phyloP scores from a whole-genome alignment of 2,888 invertebrate genomes.

The Lasioglossum vierecki region DNA sequence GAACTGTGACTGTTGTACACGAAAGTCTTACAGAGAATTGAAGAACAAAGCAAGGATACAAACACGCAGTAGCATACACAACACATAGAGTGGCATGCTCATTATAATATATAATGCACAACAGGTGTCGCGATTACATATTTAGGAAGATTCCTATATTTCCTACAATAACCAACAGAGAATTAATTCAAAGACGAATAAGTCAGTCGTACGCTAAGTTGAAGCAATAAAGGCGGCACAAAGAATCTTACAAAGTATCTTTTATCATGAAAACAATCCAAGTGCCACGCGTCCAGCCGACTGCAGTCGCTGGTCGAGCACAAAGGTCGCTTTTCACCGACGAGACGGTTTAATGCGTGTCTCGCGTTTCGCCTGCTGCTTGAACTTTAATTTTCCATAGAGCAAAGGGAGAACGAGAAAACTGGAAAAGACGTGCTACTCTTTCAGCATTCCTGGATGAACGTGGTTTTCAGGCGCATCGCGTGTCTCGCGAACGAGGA shows the following conservation, averaged over 20 bases:
- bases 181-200: not conserved
- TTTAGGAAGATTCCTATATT: too few relatives aligned
- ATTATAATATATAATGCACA: too few relatives aligned
- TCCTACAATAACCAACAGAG: not conserved
- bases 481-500: conserved; percentile 64
- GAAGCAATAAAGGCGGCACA: not conserved
- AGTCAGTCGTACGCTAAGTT: not conserved
- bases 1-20: too few relatives aligned
- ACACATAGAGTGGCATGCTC: too few relatives aligned
- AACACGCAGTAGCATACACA: too few relatives aligned
- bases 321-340: not conserved
- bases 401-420: not conserved
- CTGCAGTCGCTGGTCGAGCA: not conserved
- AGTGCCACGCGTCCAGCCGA: not conserved
- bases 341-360: not conserved
- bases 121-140: too few relatives aligned
- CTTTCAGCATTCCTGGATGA: not conserved
- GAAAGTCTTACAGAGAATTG: too few relatives aligned
- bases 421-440: not conserved
- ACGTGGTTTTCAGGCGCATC: conserved; percentile 55
- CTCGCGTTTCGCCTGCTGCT: not conserved
- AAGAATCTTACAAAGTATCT: not conserved
- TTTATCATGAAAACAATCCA: not conserved
- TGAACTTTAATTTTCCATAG: conserved; percentile 1
- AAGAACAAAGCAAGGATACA: too few relatives aligned